Base-by-base conservation (phyloP, 2,797 vertebrate genomes). In the Gallinago solitaria region DNA sequence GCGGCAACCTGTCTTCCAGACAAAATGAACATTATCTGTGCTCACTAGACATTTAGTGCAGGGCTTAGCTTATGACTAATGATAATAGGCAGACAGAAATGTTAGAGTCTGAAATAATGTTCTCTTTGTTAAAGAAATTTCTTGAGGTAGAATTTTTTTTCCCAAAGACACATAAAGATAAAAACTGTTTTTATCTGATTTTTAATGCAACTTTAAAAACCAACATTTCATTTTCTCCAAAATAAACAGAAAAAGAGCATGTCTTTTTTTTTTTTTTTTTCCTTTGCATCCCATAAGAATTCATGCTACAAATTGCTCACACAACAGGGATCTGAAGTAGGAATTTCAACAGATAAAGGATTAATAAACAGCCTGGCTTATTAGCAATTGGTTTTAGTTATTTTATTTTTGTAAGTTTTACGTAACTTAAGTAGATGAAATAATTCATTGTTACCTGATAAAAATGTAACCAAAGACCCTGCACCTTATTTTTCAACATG, bases 1-100 rank as follows among this genome's bases (percentile, higher is more conserved):
- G 98, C 98, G 98, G 98, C 99, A 99, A 99, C 99, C 99, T 99
- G 99, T 99, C 99, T 99, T 98, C 98, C 98, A 98, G 98, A 99
- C 98, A 98, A 98, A 98, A 98, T 98, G 98, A 99, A 99, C 99
- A 99, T 99, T 99, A 99, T 99, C 98, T 98, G 98, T 98, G 98
- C 98, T 99, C 99, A 98, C 98, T 98, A 98, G 99, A 99, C 98
- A 98, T 98, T 98, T 98, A 98, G 98, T 98, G 98, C 98, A 97
- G 98, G 98, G 98, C 98, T 98, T 98, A 98, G 98, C 98, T 98
- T 98, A 98, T 98, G 98, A 99, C 98, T 98, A 99, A 99, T 98
- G 98, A 98, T 98, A 98, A 98, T 98, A 98, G 98, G 98, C 98
- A 98, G 98, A 98, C 98, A 98, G 98, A 99, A 98, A 99, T 99